A percentile compares a stretch with the other conserved stretches of the same genome.
Conservation (phyloP, 2,888 invertebrate genomes). For the Brachynemurus nebulosus region DNA sequence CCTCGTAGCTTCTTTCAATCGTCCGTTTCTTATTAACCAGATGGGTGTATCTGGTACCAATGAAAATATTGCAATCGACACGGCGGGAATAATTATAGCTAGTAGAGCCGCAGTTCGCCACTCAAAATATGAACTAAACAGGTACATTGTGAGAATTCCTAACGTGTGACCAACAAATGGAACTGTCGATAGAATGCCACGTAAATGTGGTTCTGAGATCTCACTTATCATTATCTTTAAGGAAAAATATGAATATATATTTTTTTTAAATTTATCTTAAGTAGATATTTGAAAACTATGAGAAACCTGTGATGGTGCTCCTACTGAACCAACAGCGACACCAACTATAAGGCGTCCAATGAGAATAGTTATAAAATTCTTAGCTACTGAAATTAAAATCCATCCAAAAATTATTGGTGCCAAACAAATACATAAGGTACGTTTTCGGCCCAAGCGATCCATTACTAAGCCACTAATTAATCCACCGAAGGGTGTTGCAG, state of each 20-base stretch:
- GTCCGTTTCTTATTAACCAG: constrained; percentile 52
- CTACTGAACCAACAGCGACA: constrained; percentile 56
- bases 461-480: constrained; percentile 56
- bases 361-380: constrained; percentile 42
- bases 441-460: constrained; percentile 52
- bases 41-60: constrained; percentile 62
- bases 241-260: constrained; percentile 11
- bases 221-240: constrained; percentile 60
- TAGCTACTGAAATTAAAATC: constrained; percentile 45
- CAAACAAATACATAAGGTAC: constrained; percentile 47
- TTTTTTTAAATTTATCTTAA: background rate
- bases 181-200: constrained; percentile 54
- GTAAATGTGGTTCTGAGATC: constrained; percentile 55
- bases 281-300: too few relatives aligned
- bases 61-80: constrained; percentile 45
- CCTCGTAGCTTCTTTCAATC: constrained; percentile 34
- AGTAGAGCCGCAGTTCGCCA: constrained; percentile 58
- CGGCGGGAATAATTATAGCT: constrained; percentile 39
- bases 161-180: constrained; percentile 61
- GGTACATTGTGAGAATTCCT: constrained; percentile 60
- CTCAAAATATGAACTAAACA: constrained; percentile 49
- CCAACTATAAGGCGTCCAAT: constrained; percentile 55
- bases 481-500: constrained; percentile 62
- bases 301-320: constrained; percentile 55
- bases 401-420: constrained; percentile 55